phyloP scores from a whole-genome alignment of 2,113 vertebrate genomes.

The Dissostichus mawsoni region DNA sequence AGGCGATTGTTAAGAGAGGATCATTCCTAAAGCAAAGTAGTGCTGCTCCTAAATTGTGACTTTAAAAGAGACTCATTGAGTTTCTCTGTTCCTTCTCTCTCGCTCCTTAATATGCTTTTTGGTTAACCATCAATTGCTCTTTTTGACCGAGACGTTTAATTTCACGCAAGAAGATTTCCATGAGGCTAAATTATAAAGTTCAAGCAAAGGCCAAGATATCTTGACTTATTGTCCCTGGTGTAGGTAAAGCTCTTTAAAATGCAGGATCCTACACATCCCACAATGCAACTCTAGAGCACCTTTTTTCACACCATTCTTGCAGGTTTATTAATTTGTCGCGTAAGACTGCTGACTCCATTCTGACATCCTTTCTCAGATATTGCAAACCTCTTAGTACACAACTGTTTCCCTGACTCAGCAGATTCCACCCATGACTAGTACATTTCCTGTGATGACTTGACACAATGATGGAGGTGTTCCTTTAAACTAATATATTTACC shows the following conservation, averaged over 20 bases:
- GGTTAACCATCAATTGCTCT: not conserved
- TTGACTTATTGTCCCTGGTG: not conserved
- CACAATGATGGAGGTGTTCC: not conserved
- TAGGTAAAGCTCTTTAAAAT: not conserved
- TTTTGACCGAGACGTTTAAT: not conserved
- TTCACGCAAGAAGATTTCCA: not conserved
- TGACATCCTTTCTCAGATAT: not conserved
- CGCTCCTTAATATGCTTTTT: not conserved
- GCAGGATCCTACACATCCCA: not conserved
- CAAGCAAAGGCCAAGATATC: not conserved
- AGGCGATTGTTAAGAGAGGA: conserved; percentile 28
- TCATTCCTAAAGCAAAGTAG: conserved; percentile 48
- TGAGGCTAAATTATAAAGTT: not conserved
- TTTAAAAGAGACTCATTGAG: conserved; percentile 4
- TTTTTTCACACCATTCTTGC: not conserved
- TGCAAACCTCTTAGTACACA: not conserved
- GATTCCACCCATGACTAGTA: not conserved
- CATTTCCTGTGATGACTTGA: not conserved
- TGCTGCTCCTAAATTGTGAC: conserved; percentile 13
- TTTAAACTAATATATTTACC: conserved; percentile 8
- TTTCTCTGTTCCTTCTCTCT: not conserved
- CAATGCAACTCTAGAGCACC: not conserved
- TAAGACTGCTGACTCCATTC: too few relatives aligned
- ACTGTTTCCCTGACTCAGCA: not conserved
- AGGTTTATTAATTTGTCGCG: not conserved